Evolutionary conservation across 2,797 vertebrate species (phyloP).

Genomic region (Argentina silus): DNA sequence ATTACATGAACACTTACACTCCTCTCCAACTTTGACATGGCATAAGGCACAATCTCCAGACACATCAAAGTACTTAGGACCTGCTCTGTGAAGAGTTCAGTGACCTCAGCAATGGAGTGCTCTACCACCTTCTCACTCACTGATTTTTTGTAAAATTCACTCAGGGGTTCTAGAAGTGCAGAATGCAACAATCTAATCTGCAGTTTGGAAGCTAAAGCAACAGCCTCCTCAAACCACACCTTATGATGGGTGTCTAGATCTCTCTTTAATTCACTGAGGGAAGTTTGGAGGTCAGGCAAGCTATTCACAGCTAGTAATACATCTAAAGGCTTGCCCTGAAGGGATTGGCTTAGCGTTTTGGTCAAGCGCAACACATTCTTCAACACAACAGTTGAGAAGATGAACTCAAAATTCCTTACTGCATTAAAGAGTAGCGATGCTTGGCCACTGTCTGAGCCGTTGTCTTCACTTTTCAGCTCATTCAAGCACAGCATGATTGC

Average conservation of each 20-base stretch:
- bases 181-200: constrained; percentile 70
- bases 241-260: constrained; percentile 75
- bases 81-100: constrained; percentile 75
- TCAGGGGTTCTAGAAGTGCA: constrained; percentile 72
- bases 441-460: constrained; percentile 55
- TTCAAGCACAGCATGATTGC: constrained; percentile 72
- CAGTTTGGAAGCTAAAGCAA: constrained; percentile 69
- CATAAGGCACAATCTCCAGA: constrained; percentile 86
- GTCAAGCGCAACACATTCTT: constrained; percentile 73
- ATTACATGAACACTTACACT: constrained; percentile 71
- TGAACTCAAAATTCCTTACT: constrained; percentile 79
- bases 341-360: constrained; percentile 72
- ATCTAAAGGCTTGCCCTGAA: constrained; percentile 80
- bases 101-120: constrained; percentile 73
- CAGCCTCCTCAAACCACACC: constrained; percentile 79
- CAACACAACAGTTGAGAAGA: constrained; percentile 75
- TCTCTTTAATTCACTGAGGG: constrained; percentile 63
- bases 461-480: constrained; percentile 67
- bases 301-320: constrained; percentile 70
- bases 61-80: constrained; percentile 76
- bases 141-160: constrained; percentile 77
- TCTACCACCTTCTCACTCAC: constrained; percentile 70
- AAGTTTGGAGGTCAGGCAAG: constrained; percentile 66
- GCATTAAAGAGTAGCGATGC: constrained; percentile 64
- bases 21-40: constrained; percentile 80